Evolutionary conservation across 2,888 invertebrate genomes (phyloP).

Genomic region (Calephelis perditalis): DNA sequence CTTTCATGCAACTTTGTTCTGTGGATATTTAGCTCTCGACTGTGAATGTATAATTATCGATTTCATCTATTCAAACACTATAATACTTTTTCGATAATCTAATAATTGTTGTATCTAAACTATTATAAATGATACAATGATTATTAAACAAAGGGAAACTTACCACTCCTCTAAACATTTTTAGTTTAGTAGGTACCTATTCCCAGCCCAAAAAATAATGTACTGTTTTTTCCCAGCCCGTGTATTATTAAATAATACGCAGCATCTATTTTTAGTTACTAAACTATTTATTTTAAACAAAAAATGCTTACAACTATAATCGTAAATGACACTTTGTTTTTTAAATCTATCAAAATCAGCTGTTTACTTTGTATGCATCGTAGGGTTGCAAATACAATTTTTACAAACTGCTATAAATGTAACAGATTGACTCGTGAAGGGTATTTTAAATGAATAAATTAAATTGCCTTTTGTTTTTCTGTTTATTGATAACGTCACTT

Average conservation of each 20-base stretch:
- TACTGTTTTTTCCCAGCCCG: background rate
- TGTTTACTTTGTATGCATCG: background rate
- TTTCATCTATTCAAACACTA: too few species aligned
- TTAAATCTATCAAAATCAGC: background rate
- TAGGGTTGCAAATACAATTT: background rate
- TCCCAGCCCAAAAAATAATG: slow-evolving; percentile 2
- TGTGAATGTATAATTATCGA: too few species aligned
- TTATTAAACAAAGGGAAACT: slow-evolving; percentile 24
- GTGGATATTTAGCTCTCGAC: too few species aligned
- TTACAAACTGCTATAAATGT: background rate
- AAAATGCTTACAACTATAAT: slow-evolving; percentile 3
- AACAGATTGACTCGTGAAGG: too few species aligned
- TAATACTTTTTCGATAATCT: too few species aligned
- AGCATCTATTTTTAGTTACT: slow-evolving; percentile 2
- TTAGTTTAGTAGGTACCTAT: slow-evolving; percentile 22
- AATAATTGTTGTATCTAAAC: background rate
- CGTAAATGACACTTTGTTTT: slow-evolving; percentile 4
- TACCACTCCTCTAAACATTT: slow-evolving; percentile 44
- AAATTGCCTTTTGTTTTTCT: too few species aligned
- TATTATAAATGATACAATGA: background rate
- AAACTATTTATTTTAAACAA: background rate
- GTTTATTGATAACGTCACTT: too few species aligned
- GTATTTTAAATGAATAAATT: too few species aligned
- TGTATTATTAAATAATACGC: background rate
- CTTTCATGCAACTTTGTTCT: too few species aligned